Conservation (phyloP, 1,140 invertebrate genomes). For the Leptestheria dahalacensis region DNA sequence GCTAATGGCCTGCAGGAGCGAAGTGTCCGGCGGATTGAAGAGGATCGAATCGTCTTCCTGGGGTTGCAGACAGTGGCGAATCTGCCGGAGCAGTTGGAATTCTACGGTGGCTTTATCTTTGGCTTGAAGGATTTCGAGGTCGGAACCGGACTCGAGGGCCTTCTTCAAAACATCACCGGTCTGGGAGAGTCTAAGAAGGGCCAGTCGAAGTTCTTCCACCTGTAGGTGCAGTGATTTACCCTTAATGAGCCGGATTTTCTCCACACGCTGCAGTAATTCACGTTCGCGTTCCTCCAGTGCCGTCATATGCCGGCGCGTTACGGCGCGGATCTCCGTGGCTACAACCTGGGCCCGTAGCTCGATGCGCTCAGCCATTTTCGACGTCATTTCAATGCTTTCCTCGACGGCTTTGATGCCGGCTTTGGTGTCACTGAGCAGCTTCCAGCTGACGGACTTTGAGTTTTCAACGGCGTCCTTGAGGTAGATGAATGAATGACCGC, state of each 20-base stretch:
- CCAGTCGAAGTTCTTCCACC: constrained; percentile 48
- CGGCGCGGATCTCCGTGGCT: constrained; percentile 49
- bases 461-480: constrained; percentile 50
- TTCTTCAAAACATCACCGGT: constrained; percentile 48
- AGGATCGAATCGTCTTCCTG: constrained; percentile 40
- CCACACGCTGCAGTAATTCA: constrained; percentile 56
- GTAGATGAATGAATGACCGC: constrained; percentile 47
- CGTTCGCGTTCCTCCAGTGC: constrained; percentile 65
- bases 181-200: constrained; percentile 43
- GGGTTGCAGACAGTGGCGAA: constrained; percentile 30
- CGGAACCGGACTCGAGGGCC: constrained; percentile 37
- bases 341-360: constrained; percentile 49
- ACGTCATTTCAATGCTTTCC: constrained; percentile 41
- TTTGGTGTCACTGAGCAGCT: constrained; percentile 33
- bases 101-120: constrained; percentile 53
- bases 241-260: constrained; percentile 57
- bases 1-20: constrained; percentile 32
- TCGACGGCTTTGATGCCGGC: constrained; percentile 33
- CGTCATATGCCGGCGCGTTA: constrained; percentile 43
- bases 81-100: constrained; percentile 48
- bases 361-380: constrained; percentile 46
- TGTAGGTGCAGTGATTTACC: constrained; percentile 50
- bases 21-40: constrained; percentile 38
- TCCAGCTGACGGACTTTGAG: constrained; percentile 32
- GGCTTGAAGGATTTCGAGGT: constrained; percentile 49